Base-by-base conservation (phyloP, 2,797 vertebrate genomes). In the Numenius phaeopus region DNA sequence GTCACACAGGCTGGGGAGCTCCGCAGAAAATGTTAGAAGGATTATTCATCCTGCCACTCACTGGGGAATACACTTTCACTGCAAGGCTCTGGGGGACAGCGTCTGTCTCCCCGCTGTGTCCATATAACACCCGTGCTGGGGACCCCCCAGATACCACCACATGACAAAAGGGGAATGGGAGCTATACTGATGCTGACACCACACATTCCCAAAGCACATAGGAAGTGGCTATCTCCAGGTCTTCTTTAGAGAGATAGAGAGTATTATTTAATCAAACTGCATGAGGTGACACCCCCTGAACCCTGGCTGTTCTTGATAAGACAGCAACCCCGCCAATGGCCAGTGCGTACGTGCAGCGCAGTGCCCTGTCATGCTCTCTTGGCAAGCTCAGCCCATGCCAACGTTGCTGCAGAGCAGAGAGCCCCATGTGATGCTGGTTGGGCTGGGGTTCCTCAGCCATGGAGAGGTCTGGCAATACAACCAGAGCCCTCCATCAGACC, bases 321-420 rank as follows among this genome's bases (percentile, higher is more conserved):
- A 15, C 23, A 77, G 47, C 10, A 50, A 3, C 5, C n/a, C 59
- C 1, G 0, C 2, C 40, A 23, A 40, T 1, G 20, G 50, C n/a
- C 37, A 7, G 9, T 7, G 42, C 0, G 0, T 1, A 7, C 0
- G 0, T 11, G 40, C 27, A 32, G 17, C 1, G 0, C 64, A 49
- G n/a, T 3, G 11, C n/a, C 26, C 55, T 40, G 19, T 5, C 1
- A 0, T 1, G 8, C 21, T 49, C 40, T 57, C 14, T 54, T 32
- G 40, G 61, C 0, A 7, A 70, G 61, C 52, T 64, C 64, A 80
- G 79, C 39, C 71, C 5, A 1, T 17, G 32, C 7, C 64, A 83
- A 0, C 2, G 0, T 3, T 24, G 40, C 64, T 67, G 29, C 32
- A 46, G 75, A 49, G 75, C 42, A 39, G 42, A 49, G 32, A 32